Evolutionary conservation across 2,888 invertebrate genomes (phyloP), one percentile per base, ranked within the genome.

Genomic region (Zele albiditarsus): DNA sequence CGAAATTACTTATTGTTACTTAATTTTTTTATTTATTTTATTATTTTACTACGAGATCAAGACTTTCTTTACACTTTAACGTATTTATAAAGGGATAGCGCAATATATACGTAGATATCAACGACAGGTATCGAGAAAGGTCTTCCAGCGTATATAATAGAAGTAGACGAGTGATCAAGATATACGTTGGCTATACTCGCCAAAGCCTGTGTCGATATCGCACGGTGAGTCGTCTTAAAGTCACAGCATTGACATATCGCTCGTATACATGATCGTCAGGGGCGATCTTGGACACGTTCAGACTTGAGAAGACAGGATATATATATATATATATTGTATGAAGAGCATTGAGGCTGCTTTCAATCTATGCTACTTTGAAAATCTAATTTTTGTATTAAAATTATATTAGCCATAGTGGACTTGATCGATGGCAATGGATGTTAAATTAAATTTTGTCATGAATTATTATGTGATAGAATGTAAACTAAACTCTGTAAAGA

Each of bases 161-260:
- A 28, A 69, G 23, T 69, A 31, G 57, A 28, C 25, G 38, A 33
- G 16, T 57, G 33, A 31, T 20, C 23, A 76, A 78, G 76, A 78
- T 75, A 76, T 75, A 80, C 75, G 75, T 74, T 68, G 71, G 53
- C 20, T 20, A 23, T 63, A 58, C 73, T 76, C 73, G 72, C 46
- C 60, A 46, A 53, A 58, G 49, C 72, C 53, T 27, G 20, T 57
- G 68, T 78, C 78, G 74, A 77, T 79, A 73, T 74, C 60, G 53
- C 6, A 74, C 75, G 78, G 78, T 78, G 76, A 78, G 79, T 80
- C 74, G 77, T 78, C 77, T 78, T 79, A 70, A 53, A 73, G 76
- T 78, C 78, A 76, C 62, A 63, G 25, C 69, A 8, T 67, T 78
- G 78, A 78, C 80, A 77, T 77, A 78, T 78, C 78, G 77, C 74